Percentiles rank a stretch among this genome's conserved stretches.
Evolutionary conservation across 2,113 vertebrate genomes (phyloP).

Genomic region (Eleginops maclovinus): DNA sequence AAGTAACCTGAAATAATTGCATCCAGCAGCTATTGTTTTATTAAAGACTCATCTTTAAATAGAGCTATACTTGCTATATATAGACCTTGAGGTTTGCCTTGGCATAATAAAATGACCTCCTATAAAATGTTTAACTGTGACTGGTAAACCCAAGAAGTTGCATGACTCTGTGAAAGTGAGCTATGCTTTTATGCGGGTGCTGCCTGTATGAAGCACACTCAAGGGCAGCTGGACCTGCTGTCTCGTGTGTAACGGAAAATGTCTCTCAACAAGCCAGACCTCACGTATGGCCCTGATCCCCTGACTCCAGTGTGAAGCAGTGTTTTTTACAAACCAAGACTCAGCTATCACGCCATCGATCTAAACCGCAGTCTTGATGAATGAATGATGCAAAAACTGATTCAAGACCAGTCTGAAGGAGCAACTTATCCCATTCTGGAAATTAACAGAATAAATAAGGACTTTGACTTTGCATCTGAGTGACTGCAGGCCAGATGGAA

Average conservation of each 20-base stretch:
- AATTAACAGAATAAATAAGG: slow-evolving; percentile 29
- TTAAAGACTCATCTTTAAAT: slow-evolving; percentile 44
- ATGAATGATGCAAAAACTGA: slow-evolving; percentile 34
- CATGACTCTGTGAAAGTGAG: slow-evolving; percentile 38
- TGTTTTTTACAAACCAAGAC: slow-evolving; percentile 15
- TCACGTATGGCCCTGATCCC: slow-evolving; percentile 17
- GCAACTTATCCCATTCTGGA: slow-evolving; percentile 7
- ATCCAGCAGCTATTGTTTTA: slow-evolving; percentile 18
- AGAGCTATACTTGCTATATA: slow-evolving; percentile 34
- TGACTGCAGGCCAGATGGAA: slow-evolving; percentile 38
- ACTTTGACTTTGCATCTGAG: slow-evolving; percentile 5
- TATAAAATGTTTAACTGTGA: slow-evolving; percentile 53
- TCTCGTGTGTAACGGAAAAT: slow-evolving; percentile 57
- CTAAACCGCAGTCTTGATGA: slow-evolving; percentile 47
- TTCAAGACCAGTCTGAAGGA: neutral
- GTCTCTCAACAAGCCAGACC: slow-evolving; percentile 44
- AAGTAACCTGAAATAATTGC: neutral
- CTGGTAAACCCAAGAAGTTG: slow-evolving; percentile 36
- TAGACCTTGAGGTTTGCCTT: slow-evolving; percentile 25
- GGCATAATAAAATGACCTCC: slow-evolving; percentile 24
- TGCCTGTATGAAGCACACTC: slow-evolving; percentile 25
- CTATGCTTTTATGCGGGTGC: slow-evolving; percentile 46
- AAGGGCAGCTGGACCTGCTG: slow-evolving; percentile 39
- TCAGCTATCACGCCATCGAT: slow-evolving; percentile 1
- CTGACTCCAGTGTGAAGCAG: slow-evolving; percentile 16